These are phyloP conservation scores for Neodiprion virginianus DNA, from an alignment of 1,140 invertebrate species.

Conservation along the genomic window DNA sequence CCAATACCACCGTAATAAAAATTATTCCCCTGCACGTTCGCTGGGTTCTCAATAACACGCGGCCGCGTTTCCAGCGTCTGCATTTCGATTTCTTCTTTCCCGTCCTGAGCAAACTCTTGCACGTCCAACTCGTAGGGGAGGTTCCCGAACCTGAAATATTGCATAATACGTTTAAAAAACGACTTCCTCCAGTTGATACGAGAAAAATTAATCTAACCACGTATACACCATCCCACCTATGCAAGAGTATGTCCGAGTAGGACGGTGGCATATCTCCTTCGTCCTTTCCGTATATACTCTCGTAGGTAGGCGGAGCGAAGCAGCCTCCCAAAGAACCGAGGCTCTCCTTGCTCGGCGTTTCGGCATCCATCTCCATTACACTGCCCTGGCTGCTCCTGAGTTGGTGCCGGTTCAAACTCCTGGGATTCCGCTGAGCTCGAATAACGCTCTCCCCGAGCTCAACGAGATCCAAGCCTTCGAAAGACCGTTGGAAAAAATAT, in stretches of 20 bases:
- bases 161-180: conserved; percentile 1
- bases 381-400: conserved; percentile 51
- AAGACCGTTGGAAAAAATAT: not conserved
- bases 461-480: conserved; percentile 59
- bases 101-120: conserved; percentile 39
- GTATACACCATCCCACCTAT: conserved; percentile 40
- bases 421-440: conserved; percentile 52
- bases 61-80: conserved; percentile 45
- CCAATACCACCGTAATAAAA: conserved; percentile 38
- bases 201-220: no score
- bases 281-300: conserved; percentile 59
- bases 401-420: conserved; percentile 46
- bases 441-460: conserved; percentile 63
- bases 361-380: conserved; percentile 54
- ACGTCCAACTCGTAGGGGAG: conserved; percentile 50
- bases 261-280: conserved; percentile 54
- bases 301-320: conserved; percentile 58
- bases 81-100: conserved; percentile 53
- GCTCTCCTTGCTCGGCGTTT: conserved; percentile 56
- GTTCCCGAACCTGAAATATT: conserved; percentile 44
- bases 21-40: conserved; percentile 33
- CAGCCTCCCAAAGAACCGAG: conserved; percentile 50
- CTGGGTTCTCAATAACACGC: conserved; percentile 44
- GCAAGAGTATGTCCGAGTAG: conserved; percentile 56
- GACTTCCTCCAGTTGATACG: not conserved